phyloP scores from a whole-genome alignment of 2,113 vertebrate genomes.

The Xiphophorus maculatus region DNA sequence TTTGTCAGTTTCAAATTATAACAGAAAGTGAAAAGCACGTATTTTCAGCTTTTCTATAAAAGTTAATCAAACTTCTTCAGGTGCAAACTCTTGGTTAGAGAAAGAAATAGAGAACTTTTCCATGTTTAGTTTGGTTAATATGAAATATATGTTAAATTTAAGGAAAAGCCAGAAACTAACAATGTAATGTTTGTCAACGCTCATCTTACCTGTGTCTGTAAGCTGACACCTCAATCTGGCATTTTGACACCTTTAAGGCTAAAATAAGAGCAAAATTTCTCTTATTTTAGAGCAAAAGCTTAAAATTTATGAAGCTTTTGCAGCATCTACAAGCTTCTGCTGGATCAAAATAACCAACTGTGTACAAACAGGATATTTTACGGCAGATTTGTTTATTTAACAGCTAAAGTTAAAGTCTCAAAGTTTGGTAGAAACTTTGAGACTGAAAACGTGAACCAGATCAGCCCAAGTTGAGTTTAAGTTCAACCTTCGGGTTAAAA shows the following conservation, averaged over 20 bases:
- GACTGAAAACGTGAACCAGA: not conserved
- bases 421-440: not conserved
- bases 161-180: not conserved
- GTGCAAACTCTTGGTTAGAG: not conserved
- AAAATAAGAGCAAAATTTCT: not conserved
- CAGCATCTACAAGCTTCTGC: too few species aligned
- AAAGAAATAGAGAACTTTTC: not conserved
- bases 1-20: not conserved
- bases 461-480: not conserved
- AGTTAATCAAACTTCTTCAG: not conserved
- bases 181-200: not conserved
- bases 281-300: too few species aligned
- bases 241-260: not conserved
- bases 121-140: not conserved
- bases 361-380: not conserved
- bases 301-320: too few species aligned
- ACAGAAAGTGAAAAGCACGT: too few species aligned
- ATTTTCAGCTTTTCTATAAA: not conserved
- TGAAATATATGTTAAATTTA: not conserved
- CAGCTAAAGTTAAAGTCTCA: not conserved
- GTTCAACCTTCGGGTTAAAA: not conserved
- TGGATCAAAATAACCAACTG: not conserved
- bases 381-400: not conserved
- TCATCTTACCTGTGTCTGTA: not conserved
- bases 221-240: not conserved